phyloP scores from a whole-genome alignment of 2,113 vertebrate genomes.

The Brachyistius frenatus region DNA sequence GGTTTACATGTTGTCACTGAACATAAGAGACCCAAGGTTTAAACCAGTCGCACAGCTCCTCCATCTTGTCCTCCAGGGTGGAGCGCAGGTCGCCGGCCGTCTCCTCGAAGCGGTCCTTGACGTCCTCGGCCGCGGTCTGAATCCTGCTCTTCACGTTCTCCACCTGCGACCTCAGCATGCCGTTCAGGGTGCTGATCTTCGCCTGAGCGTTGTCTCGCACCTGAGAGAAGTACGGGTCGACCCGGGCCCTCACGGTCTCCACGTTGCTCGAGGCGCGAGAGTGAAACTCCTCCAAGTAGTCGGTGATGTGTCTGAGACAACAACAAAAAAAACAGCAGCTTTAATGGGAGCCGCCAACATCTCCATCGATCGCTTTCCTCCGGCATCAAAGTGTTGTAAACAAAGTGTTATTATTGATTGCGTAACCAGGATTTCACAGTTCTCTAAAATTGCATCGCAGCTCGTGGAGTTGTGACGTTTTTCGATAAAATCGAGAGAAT shows the following conservation, averaged over 20 bases:
- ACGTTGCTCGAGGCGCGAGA: constrained; percentile 57
- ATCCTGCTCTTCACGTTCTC: constrained; percentile 64
- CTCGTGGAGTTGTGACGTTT: no score
- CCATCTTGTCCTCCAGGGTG: constrained; percentile 63
- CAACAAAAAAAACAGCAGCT: not conserved
- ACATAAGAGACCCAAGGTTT: constrained; percentile 32
- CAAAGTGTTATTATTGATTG: no score
- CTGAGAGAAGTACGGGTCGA: constrained; percentile 76
- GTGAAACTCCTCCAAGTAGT: constrained; percentile 70
- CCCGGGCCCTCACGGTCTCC: constrained; percentile 48
- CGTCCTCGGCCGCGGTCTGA: constrained; percentile 40
- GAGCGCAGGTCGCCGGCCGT: constrained; percentile 44
- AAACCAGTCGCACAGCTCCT: constrained; percentile 75
- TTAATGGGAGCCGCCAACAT: no score
- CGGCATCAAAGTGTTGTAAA: no score
- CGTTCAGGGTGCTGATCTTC: constrained; percentile 73
- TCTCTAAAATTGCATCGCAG: no score
- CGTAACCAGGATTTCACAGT: no score
- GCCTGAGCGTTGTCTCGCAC: constrained; percentile 76
- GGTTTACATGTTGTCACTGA: constrained; percentile 11
- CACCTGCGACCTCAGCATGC: constrained; percentile 75
- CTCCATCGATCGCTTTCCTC: no score
- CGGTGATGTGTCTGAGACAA: constrained; percentile 60
- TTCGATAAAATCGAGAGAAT: no score
- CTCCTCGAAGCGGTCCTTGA: constrained; percentile 65